These are phyloP conservation scores for Heliornis fulica DNA, from an alignment of 2,113 vertebrate genomes.

Conservation along the genomic window DNA sequence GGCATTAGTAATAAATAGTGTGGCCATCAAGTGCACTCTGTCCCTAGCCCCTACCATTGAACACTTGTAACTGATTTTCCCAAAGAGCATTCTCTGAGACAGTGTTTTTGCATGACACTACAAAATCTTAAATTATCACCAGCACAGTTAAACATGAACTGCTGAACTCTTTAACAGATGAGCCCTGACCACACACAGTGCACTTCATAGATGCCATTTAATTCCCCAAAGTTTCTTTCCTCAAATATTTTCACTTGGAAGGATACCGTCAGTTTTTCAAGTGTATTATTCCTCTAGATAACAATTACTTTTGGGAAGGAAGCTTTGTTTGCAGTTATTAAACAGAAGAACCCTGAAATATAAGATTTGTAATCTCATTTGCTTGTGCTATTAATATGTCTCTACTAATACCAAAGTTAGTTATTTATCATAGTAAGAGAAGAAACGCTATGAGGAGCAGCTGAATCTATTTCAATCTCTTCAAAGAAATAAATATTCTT, in stretches of 20 bases:
- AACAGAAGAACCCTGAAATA: not conserved
- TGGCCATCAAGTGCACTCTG: accelerated
- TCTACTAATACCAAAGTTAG: not conserved
- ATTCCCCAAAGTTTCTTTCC: not conserved
- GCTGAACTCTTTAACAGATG: not conserved
- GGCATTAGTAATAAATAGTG: accelerated
- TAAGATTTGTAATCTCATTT: not conserved
- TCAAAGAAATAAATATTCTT: not conserved
- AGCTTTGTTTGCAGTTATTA: not conserved
- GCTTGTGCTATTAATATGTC: not conserved
- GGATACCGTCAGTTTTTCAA: not conserved
- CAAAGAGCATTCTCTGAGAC: not conserved
- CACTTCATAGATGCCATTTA: not conserved
- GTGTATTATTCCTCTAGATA: not conserved
- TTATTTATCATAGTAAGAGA: not conserved
- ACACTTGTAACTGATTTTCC: not conserved
- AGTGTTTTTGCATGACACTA: not conserved
- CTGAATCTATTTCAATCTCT: not conserved
- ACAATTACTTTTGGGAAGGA: not conserved
- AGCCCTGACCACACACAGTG: not conserved
- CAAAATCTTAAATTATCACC: not conserved
- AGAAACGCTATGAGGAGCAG: not conserved
- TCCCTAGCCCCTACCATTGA: too few relatives aligned
- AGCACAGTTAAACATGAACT: not conserved
- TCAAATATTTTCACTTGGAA: not conserved